Evolutionary conservation across 2,113 vertebrate species (phyloP), one percentile per base, ranked within the genome.

Genomic region (Daphoenositta chrysoptera): DNA sequence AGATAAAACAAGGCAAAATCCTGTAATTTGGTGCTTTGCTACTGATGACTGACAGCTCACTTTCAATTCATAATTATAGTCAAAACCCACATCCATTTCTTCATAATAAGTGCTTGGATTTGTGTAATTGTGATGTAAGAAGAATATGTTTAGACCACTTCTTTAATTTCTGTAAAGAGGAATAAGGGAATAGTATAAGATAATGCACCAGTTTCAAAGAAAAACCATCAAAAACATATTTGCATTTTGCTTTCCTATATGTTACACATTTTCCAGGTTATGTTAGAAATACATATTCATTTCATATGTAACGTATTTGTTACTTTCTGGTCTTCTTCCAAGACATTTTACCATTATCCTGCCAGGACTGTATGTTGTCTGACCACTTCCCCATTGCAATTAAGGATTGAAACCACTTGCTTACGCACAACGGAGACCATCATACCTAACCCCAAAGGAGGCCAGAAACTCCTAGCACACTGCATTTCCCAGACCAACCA

Each of bases 341-440:
- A 97, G 95, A 86, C 68, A 35, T 98, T 96, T 97, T 97, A 88
- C 95, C 94, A 97, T 96, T 97, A 97, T 97, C 96, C 97, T 81
- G 78, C 97, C 96, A 97, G 95, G 96, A 94, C 97, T 97, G 94
- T 97, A 96, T 98, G 94, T 97, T 98, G 96, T 96, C 97, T 98
- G 97, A 98, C 98, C 98, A 98, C 98, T 98, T 98, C 98, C 98
- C 94, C 91, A 96, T 98, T 96, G 98, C 98, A 98, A 98, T 98
- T 97, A 98, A 98, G 97, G 98, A 97, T 83, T 96, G 90, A 98
- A 97, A 98, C 98, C 98, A 97, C 98, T 98, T 97, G 98, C 98
- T 98, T 98, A 98, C 98, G 98, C 98, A 98, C 98, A 97, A 98
- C 97, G 91, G 97, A 98, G 98, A 97, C 97, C 97, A 97, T 97